Conservation (phyloP, 2,113 vertebrate species). For the Canis aureus region DNA sequence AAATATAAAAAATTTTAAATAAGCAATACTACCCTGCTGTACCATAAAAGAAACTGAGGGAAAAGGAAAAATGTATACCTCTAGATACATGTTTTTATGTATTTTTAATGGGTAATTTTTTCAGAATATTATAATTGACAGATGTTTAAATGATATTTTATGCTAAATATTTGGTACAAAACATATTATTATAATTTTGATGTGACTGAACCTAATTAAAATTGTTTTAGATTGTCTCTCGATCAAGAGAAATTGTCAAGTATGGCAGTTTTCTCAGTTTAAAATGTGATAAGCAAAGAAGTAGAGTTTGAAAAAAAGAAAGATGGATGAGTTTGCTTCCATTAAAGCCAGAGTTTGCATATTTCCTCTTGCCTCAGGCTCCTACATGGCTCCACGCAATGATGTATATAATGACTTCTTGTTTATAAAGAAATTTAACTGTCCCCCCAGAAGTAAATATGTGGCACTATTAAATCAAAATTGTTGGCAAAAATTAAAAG, state of each 20-base stretch:
- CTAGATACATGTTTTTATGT: not conserved
- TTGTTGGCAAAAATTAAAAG: slow-evolving; percentile 7
- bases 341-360: not conserved
- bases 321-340: not conserved
- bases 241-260: not conserved
- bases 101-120: not conserved
- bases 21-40: not conserved
- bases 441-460: not conserved
- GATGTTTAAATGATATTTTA: not conserved
- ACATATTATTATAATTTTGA: slow-evolving; percentile 36
- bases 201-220: not conserved
- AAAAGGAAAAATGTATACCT: not conserved
- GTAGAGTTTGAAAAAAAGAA: not conserved
- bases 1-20: slow-evolving; percentile 33
- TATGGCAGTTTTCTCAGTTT: not conserved
- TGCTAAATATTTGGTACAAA: not conserved
- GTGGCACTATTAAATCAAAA: slow-evolving; percentile 34
- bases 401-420: not conserved
- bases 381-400: not conserved
- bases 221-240: slow-evolving; percentile 22
- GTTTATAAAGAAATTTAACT: not conserved
- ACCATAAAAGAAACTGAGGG: not conserved
- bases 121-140: not conserved
- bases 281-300: not conserved
- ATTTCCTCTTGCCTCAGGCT: not conserved